These are phyloP conservation scores for Babyrousa celebensis DNA, from an alignment of 2,797 vertebrate genomes.

Conservation along the genomic window DNA sequence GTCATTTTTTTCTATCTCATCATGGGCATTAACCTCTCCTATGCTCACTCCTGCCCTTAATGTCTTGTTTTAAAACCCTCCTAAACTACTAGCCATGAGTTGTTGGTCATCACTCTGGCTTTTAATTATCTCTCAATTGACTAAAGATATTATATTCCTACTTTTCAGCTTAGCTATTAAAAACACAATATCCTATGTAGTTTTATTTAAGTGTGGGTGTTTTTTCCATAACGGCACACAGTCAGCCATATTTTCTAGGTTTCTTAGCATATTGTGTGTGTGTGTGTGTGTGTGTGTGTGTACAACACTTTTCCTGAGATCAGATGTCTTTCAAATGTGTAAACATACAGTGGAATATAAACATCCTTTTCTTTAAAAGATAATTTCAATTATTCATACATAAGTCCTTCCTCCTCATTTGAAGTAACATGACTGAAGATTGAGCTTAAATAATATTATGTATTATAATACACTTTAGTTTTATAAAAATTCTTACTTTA, in stretches of 20 bases:
- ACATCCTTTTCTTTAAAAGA: slow-evolving; percentile 39
- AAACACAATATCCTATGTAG: neutral
- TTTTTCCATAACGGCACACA: neutral
- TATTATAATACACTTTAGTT: neutral
- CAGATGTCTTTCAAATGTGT: slow-evolving; percentile 66
- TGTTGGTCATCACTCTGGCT: neutral
- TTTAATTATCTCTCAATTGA: neutral
- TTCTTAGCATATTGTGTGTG: neutral
- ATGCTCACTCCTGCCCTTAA: neutral
- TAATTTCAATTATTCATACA: neutral
- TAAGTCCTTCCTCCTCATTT: neutral
- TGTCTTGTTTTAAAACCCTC: neutral
- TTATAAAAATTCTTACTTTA: slow-evolving; percentile 13
- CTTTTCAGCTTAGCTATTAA: slow-evolving; percentile 31
- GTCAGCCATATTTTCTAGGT: slow-evolving; percentile 32
- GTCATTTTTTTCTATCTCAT: neutral
- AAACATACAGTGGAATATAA: slow-evolving; percentile 61
- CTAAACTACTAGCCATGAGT: neutral
- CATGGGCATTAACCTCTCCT: neutral
- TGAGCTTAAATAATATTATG: slow-evolving; percentile 9
- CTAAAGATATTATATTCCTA: neutral
- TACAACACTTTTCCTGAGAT: slow-evolving; percentile 44
- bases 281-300: neutral
- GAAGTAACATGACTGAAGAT: slow-evolving; percentile 2
- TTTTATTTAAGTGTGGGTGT: neutral